These are phyloP conservation scores for Synergus gifuensis DNA, from an alignment of 2,888 invertebrate species.

Conservation along the genomic window DNA sequence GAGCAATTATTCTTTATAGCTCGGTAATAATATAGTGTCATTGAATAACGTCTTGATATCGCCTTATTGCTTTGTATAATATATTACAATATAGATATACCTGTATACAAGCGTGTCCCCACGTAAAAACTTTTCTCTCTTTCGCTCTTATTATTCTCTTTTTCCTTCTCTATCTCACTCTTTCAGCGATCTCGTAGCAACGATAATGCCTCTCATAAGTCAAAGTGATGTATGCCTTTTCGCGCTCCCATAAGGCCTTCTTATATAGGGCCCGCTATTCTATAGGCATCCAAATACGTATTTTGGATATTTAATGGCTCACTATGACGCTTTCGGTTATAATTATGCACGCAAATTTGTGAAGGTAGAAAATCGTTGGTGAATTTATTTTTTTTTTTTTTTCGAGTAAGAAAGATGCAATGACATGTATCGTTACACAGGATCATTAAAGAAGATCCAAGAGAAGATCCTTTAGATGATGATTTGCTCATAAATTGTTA, in stretches of 20 bases:
- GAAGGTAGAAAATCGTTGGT: conserved; percentile 12
- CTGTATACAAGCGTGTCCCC: conserved; percentile 54
- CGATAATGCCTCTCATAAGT: conserved; percentile 73
- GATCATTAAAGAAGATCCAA: too few relatives aligned
- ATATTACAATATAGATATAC: conserved; percentile 62
- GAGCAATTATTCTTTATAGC: not conserved
- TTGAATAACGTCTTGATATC: conserved; percentile 69
- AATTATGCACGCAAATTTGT: conserved; percentile 34
- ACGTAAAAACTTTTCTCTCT: conserved; percentile 4
- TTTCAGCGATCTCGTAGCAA: conserved; percentile 52
- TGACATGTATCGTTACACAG: not conserved
- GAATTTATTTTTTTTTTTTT: conserved; percentile 35
- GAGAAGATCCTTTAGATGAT: too few relatives aligned
- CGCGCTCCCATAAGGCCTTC: conserved; percentile 62
- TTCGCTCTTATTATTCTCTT: conserved; percentile 29
- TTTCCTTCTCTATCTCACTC: conserved; percentile 47
- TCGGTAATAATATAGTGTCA: conserved; percentile 70
- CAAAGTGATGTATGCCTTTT: conserved; percentile 71
- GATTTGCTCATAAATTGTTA: too few relatives aligned
- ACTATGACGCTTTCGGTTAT: conserved; percentile 35
- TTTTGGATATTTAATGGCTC: conserved; percentile 42
- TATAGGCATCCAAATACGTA: conserved; percentile 32
- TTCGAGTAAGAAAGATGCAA: not conserved
- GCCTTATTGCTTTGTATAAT: conserved; percentile 62
- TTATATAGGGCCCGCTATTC: conserved; percentile 52